A percentile compares a stretch with the other conserved stretches of the same genome.
Evolutionary conservation across 2,113 vertebrate genomes (phyloP).

Genomic region (Upupa epops): DNA sequence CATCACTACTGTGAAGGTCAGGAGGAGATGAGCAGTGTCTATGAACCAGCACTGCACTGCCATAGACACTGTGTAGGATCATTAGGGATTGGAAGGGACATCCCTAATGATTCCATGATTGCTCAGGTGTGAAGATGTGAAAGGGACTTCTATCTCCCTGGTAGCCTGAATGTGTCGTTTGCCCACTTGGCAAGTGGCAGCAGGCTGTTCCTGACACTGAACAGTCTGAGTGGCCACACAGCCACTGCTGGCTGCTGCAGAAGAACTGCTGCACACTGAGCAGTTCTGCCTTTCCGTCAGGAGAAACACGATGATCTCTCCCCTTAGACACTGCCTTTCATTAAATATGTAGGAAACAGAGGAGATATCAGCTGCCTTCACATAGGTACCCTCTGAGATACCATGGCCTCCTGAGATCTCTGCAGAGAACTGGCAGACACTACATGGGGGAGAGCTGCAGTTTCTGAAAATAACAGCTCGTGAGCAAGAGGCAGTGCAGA

Average conservation of each 20-base stretch:
- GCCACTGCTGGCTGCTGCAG: background rate
- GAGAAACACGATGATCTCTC: background rate
- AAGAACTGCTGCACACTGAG: rapidly evolving
- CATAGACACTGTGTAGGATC: background rate
- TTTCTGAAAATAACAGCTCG: background rate
- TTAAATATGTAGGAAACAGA: background rate
- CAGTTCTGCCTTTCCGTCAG: background rate
- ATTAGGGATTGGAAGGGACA: too few relatives aligned
- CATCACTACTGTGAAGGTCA: constrained; percentile 34
- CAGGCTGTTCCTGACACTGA: background rate
- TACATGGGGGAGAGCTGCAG: background rate
- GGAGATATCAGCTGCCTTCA: background rate
- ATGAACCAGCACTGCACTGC: background rate
- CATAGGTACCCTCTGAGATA: background rate
- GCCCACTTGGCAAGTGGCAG: background rate
- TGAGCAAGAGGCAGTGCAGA: background rate
- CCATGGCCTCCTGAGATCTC: background rate
- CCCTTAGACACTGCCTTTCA: background rate
- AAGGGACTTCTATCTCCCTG: background rate
- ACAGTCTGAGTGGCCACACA: rapidly evolving
- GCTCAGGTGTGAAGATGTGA: too few relatives aligned
- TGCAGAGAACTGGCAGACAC: background rate
- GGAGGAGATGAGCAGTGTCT: background rate
- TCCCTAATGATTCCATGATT: too few relatives aligned
- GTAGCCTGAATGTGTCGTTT: background rate